Percentiles rank a stretch among this genome's conserved stretches.
phyloP scores from a whole-genome alignment of 2,113 vertebrate species.

The Hemibagrus wyckioides region DNA sequence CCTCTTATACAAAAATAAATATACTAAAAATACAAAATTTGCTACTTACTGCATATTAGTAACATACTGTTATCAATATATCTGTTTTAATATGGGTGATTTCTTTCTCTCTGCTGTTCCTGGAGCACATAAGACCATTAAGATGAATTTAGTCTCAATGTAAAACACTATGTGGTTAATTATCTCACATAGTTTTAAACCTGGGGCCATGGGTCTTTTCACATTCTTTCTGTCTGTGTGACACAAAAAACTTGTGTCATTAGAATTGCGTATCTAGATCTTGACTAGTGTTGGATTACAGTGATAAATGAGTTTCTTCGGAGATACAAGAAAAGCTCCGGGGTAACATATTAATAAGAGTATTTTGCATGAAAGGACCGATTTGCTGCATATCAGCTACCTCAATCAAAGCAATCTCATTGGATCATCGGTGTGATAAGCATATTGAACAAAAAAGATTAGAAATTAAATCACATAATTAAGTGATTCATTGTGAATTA shows the following conservation, averaged over 20 bases:
- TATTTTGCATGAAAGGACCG: slow-evolving; percentile 46
- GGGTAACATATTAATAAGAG: slow-evolving; percentile 45
- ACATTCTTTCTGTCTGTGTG: background rate
- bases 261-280: background rate
- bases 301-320: slow-evolving; percentile 26
- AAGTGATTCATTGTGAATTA: slow-evolving; percentile 26
- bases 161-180: slow-evolving; percentile 36
- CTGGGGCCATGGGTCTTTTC: background rate
- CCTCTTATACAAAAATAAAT: background rate
- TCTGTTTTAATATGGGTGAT: background rate
- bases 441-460: slow-evolving; percentile 26
- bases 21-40: background rate
- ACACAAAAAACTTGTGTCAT: background rate
- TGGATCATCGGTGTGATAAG: slow-evolving; percentile 38
- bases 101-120: background rate
- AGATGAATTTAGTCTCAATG: slow-evolving; percentile 7
- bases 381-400: slow-evolving; percentile 40
- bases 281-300: slow-evolving; percentile 24
- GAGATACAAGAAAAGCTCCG: slow-evolving; percentile 39
- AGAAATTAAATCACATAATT: slow-evolving; percentile 36
- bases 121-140: background rate
- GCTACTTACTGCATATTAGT: background rate
- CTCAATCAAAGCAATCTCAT: slow-evolving; percentile 46
- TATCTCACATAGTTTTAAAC: slow-evolving; percentile 26
- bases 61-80: background rate